A percentile compares a stretch with the other conserved stretches of the same genome.
phyloP scores from a whole-genome alignment of 1,140 invertebrate species.

The Microplitis demolitor region DNA sequence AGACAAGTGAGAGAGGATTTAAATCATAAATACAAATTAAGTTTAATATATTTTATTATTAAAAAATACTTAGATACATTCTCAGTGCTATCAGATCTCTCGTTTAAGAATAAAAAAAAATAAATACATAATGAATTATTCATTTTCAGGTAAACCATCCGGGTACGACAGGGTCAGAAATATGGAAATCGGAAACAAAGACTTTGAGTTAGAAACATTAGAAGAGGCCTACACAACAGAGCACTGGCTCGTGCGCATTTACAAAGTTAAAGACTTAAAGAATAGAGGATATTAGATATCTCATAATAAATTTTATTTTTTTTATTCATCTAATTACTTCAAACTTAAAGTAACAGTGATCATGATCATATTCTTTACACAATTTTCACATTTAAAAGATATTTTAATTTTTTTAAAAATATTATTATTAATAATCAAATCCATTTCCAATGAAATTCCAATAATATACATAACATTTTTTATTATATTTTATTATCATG shows the following conservation, averaged over 20 bases:
- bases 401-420: background rate
- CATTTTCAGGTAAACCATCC: slow-evolving; percentile 73
- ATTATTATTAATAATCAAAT: background rate
- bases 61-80: too few relatives aligned
- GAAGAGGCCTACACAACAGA: slow-evolving; percentile 96
- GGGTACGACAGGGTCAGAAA: slow-evolving; percentile 90
- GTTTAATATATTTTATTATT: too few relatives aligned
- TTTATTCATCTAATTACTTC: background rate
- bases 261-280: slow-evolving; percentile 89
- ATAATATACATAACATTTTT: slow-evolving; percentile 1
- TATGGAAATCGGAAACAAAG: slow-evolving; percentile 93
- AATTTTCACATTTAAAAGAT: background rate
- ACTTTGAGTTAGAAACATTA: slow-evolving; percentile 89
- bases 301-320: background rate
- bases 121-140: slow-evolving; percentile 1
- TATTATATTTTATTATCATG: background rate
- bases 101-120: too few relatives aligned
- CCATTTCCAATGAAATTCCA: background rate
- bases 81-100: background rate
- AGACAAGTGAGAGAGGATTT: too few relatives aligned
- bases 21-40: too few relatives aligned
- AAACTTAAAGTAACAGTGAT: background rate
- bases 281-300: slow-evolving; percentile 71
- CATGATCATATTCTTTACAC: background rate
- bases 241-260: slow-evolving; percentile 94